Base-by-base conservation (phyloP, 2,888 invertebrate species). In the Helleia helle region DNA sequence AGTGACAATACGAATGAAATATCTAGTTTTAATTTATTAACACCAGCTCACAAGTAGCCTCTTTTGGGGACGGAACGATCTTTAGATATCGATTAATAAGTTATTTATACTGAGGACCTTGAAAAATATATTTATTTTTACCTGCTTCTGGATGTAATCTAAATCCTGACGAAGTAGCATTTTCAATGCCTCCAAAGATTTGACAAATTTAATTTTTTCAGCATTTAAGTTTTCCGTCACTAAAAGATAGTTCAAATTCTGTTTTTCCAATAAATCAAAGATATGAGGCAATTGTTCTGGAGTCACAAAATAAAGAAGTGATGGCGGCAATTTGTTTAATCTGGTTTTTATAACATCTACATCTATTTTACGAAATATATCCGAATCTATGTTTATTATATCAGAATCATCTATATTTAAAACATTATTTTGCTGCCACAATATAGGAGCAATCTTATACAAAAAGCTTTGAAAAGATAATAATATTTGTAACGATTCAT, bases 211-310 rank as follows among this genome's bases (percentile, higher is more conserved):
- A 50, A 71, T 74, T 53, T 80, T 81, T 44, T 72, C 71, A 1
- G 62, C 59, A 43, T 64, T 75, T 2, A 81, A 54, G 54, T 84
- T 76, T 50, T 81, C 83, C 1, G 80, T 79, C 8, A 71, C 71
- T 18, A 84, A 54, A 44, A 83, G 69, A 56, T 75, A 84, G 53
- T 84, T 80, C 25, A 84, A 61, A 58, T 83, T 84, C 54, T 84
- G 84, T 42, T 77, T 71, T 46, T 84, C 83, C 15, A 80, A 47
- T 46, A 65, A 62, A 43, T 63, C 59, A 52, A 84, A 84, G 26
- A 73, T 67, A 6, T 53, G 51, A 2, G 73, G 46, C 30, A 83
- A 47, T 52, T 83, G 80, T 11, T 73, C 63, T 8, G 84, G 72
- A 14, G 52, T 64, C 55, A 75, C 58, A 46, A 84, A 84, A 56